Evolutionary conservation across 1,140 invertebrate genomes (phyloP), one percentile per base, ranked within the genome.

Genomic region (Thaumetopoea pityocampa): DNA sequence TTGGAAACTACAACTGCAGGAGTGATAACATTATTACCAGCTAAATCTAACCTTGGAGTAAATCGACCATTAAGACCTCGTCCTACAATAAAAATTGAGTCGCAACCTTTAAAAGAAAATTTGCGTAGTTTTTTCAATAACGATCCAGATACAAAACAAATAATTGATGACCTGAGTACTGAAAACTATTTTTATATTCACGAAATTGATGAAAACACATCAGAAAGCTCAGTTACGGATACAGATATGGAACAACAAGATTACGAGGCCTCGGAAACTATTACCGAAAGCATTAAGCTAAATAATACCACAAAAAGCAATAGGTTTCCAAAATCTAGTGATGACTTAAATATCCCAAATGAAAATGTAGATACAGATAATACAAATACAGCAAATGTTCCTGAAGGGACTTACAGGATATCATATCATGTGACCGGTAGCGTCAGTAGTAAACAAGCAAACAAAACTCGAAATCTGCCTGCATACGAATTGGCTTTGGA

Each of bases 31-130:
- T 64, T 90, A 42, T 61, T 89, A 40, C 89, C 89, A n/a, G 88
- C 87, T 11, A 88, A 89, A 68, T 89, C 89, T 4, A 89, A 90
- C 67, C 78, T 88, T 6, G 88, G 87, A 10, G 74, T 88, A 8
- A 86, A 87, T 33, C 69, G 86, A 34, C 87, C 88, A 12, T 60
- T 89, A 28, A 58, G 88, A 51, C 86, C 85, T 15, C 59, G 87
- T 40, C 88, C 88, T 10, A 80, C 86, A 70, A 63, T 74, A 48
- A 69, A 58, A 52, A 2, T 27, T 23, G 41, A 59, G 27, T 11
- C 42, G 5, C 37, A 54, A 26, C 15, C 32, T 22, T 18, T 27
- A 18, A 67, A 68, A 46, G 67, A 80, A 46, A 71, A 45, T 14
- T 34, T 62, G 26, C 57, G 67, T 11, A 63, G 57, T 59, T 74